Evolutionary conservation across 1,140 invertebrate species (phyloP), one percentile per base, ranked within the genome.

Genomic region (Drosophila quadrilineata): DNA sequence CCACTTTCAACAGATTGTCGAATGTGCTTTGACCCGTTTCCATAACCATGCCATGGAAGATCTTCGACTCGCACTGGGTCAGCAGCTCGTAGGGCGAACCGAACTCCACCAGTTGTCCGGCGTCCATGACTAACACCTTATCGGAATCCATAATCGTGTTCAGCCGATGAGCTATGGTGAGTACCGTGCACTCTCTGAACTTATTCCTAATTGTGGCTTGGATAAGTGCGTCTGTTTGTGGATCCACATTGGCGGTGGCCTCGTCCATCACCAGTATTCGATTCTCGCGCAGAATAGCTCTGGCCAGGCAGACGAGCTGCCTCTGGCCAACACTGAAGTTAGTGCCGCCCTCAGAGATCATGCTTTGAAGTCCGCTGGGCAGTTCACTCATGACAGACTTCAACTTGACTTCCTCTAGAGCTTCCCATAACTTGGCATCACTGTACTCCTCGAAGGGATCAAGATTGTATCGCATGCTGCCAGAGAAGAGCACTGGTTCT

Each of bases 401-500:
- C 28, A 94, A 67, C 45, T 95, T 75, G 4, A 95, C 95, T 66
- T 96, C 94, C 76, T 96, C 95, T 17, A 98, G 90, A 0, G 95
- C 95, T 67, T 92, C 91, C 96, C 96, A 98, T 1, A 98, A 87
- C 80, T 96, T 74, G 89, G 93, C 91, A 79, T 98, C 96, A 16
- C 89, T 90, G 74, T 94, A 94, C 26, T 91, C 90, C 58, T 94
- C 92, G 71, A 97, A 95, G 4, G 95, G 95, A 90, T 96, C 95
- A 29, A 96, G 90, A 86, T 96, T 96, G 69, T 93, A 94, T 1
- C 88, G 74, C 65, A 89, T 74, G 28, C 91, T 93, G 16, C 93
- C 93, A 14, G 90, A 92, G 70, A 94, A 94, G 17, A 94, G 86
- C 6, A 94, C 91, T 0, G 94, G 93, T 77, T 95, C 93, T 86